Base-by-base conservation (phyloP, 1,140 invertebrate genomes). In the Nebria ingens region DNA sequence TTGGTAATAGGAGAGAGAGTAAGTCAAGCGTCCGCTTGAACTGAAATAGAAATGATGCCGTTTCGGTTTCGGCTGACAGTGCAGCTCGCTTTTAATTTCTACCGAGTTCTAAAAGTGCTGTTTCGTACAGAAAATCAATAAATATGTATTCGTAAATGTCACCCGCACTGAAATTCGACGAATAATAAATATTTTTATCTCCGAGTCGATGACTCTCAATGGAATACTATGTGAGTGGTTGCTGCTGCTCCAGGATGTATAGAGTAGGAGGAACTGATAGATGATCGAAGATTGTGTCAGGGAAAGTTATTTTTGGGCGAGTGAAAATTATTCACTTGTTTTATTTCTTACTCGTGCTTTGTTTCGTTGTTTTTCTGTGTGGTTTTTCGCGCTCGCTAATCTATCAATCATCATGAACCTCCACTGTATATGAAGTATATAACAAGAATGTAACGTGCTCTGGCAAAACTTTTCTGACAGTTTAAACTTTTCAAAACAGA, bases 131-230 rank as follows among this genome's bases (percentile, higher is more conserved):
- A 17, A 45, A 45, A 45, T 45, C 40, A 45, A 45, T 45, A 45
- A 45, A 45, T 45, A 45, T 45, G 40, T 45, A 11, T 45, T 45
- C 40, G 40, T 4, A 45, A 45, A 45, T 17, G 40, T 45, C 40
- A 45, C 17, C 9, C 3, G 6, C 40, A 45, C 40, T 12, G 9
- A 45, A 45, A 45, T 45, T 45, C 40, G 40, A 45, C 40, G 40
- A 45, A 45, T 45, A 45, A 45, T 45, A 45, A 45, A 45, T 45
- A 45, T 45, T 45, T 29, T 45, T 45, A 45, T 45, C 40, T 45
- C 15, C 6, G n/a, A 34, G 25, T 34, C 25, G 25, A 34, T 34
- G 25, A 17, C 40, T 45, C 40, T 45, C 40, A 45, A 45, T 45
- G 40, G 40, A 45, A 34, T 34, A 34, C 25, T 34, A n/a, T n/a